Evolutionary conservation across 2,113 vertebrate genomes (phyloP), one percentile per base, ranked within the genome.

Genomic region (Gymnogyps californianus): DNA sequence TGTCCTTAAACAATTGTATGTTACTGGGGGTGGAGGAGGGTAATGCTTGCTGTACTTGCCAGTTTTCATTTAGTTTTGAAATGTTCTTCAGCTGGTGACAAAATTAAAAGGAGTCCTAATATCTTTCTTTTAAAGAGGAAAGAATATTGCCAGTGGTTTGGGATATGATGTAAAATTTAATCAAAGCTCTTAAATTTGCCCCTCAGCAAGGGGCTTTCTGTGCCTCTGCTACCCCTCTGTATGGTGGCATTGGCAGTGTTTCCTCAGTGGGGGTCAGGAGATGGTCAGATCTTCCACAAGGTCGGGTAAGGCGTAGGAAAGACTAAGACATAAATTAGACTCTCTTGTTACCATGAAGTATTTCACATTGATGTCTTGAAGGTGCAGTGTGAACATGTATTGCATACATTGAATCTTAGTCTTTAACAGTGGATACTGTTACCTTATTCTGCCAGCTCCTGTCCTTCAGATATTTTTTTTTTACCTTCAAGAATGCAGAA

Each of bases 161-260:
- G 46, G 11, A 21, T 40, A 25, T 34, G 2, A 24, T 20, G 26
- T 22, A 36, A 64, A 93, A 44, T 40, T 31, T 71, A 20, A 42
- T 71, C 26, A 51, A 69, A 59, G 8, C 9, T 87, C 42, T 95
- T 22, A 34, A 67, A 58, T 86, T 31, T 64, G 7, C 4, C 42
- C 31, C 34, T 75, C 16, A 0, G 3, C 31, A 24, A 42, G 29
- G 47, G 42, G 22, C 10, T 76, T 79, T 79, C 21, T 46, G 13
- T 69, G 66, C 13, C 32, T 79, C 55, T 2, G 5, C 51, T 34
- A 24, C 24, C 1, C 4, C 9, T 82, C 40, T 3, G 1, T 0
- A 0, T 25, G 31, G 6, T 82, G 72, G 11, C 20, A 18, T 0
- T 38, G 61, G 11, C 58, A 54, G 20, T 11, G 24, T 25, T 79